A percentile compares a stretch with the other conserved stretches of the same genome.
These are phyloP conservation scores for Agapetus fuscipes DNA, from an alignment of 2,888 invertebrate species.

Conservation along the genomic window DNA sequence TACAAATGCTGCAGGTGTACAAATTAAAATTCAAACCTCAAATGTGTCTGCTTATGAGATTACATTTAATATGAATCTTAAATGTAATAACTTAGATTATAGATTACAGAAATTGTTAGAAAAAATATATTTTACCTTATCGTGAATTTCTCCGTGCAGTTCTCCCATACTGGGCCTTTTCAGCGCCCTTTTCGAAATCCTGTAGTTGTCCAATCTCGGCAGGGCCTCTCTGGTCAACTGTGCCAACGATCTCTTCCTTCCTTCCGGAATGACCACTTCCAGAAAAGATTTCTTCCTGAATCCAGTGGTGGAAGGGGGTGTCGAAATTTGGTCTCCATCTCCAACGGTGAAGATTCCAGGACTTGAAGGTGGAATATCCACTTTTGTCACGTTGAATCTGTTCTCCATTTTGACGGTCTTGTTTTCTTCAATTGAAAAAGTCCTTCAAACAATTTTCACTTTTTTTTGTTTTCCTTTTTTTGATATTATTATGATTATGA, in stretches of 20 bases:
- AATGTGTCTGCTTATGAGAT: too few species aligned
- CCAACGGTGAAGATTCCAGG: not conserved
- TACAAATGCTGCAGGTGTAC: too few species aligned
- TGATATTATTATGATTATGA: too few species aligned
- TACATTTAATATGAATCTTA: too few species aligned
- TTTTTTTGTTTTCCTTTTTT: too few species aligned
- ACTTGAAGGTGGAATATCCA: conserved; percentile 26
- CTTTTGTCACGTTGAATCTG: conserved; percentile 38
- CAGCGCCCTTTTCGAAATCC: conserved; percentile 62
- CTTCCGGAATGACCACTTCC: conserved; percentile 28
- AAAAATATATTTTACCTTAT: conserved; percentile 31
- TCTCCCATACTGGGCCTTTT: conserved; percentile 80
- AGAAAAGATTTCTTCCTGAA: not conserved
- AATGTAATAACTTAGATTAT: too few species aligned
- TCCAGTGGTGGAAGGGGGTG: not conserved
- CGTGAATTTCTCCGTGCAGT: conserved; percentile 54
- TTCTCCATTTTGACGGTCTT: conserved; percentile 14
- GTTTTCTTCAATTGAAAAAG: not conserved
- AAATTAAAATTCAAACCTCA: too few species aligned
- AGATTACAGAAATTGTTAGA: too few species aligned
- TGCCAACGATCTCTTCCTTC: conserved; percentile 49
- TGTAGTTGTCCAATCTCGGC: conserved; percentile 74
- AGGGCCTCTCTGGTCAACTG: conserved; percentile 68
- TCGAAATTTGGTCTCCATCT: not conserved
- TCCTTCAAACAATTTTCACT: not conserved